These are phyloP conservation scores for Anagrus nilaparvatae DNA, from an alignment of 1,140 invertebrate species.

Conservation along the genomic window DNA sequence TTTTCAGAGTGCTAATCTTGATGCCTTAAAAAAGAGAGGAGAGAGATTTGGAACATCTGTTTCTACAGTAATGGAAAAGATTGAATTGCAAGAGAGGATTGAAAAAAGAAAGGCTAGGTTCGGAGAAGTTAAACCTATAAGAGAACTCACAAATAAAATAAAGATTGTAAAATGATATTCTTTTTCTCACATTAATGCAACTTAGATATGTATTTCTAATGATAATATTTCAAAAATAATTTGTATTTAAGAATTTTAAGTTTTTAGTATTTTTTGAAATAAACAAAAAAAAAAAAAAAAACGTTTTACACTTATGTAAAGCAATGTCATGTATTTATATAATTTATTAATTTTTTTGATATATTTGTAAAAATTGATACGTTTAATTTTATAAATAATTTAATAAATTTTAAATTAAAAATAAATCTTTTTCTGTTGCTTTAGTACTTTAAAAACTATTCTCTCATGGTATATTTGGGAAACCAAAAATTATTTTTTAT, in stretches of 20 bases:
- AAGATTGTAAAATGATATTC: slow-evolving; percentile 43
- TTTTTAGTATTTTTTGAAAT: background rate
- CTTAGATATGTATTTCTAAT: too few relatives aligned
- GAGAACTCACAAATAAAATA: slow-evolving; percentile 34
- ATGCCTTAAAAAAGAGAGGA: slow-evolving; percentile 61
- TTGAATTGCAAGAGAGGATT: slow-evolving; percentile 52
- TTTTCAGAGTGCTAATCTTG: slow-evolving; percentile 42
- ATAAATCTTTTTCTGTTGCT: too few relatives aligned
- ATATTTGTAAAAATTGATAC: too few relatives aligned
- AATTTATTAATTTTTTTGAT: too few relatives aligned
- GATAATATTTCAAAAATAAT: too few relatives aligned
- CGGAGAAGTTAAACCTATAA: slow-evolving; percentile 37
- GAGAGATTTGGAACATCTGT: slow-evolving; percentile 64
- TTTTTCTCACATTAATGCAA: slow-evolving; percentile 31
- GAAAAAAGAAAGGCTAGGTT: slow-evolving; percentile 64
- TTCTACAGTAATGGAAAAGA: slow-evolving; percentile 55
- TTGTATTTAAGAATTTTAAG: slow-evolving; percentile 11
- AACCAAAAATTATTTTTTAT: too few relatives aligned
- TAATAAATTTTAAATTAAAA: too few relatives aligned
- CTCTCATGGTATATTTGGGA: too few relatives aligned
- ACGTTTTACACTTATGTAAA: background rate
- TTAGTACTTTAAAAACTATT: too few relatives aligned
- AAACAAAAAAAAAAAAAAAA: background rate
- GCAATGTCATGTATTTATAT: too few relatives aligned
- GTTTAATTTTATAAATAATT: too few relatives aligned